Evolutionary conservation across 1,140 invertebrate genomes (phyloP).

Genomic region (Meloidogyne hapla): DNA sequence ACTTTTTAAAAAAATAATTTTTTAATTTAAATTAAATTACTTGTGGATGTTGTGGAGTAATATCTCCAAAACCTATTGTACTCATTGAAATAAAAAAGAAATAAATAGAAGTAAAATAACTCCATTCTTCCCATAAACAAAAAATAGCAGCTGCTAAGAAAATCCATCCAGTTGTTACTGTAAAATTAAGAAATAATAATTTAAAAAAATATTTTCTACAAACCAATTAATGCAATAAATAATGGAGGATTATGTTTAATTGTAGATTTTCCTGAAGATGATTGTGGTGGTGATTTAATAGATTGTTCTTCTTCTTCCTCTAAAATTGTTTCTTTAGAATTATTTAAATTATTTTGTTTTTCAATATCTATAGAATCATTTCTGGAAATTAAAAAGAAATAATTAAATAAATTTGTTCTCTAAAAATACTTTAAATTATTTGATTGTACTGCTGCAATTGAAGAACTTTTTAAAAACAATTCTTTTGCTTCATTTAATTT

Average conservation of each 20-base stretch:
- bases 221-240: conserved; percentile 9
- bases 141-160: conserved; percentile 52
- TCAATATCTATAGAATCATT: no score
- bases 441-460: no score
- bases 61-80: conserved; percentile 37
- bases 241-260: conserved; percentile 10
- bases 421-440: no score
- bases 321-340: background rate
- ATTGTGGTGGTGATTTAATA: background rate
- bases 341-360: background rate
- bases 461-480: no score
- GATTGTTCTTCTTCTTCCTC: background rate
- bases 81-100: conserved; percentile 60
- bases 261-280: background rate
- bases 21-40: background rate
- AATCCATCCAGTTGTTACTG: conserved; percentile 47
- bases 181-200: no score
- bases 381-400: no score
- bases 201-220: background rate
- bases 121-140: conserved; percentile 70
- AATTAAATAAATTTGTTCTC: no score
- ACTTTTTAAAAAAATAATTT: conserved; percentile 59
- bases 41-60: conserved; percentile 72
- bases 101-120: conserved; percentile 63
- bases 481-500: no score